These are phyloP conservation scores for Elysia chlorotica DNA, from an alignment of 1,140 invertebrate species.

Conservation along the genomic window DNA sequence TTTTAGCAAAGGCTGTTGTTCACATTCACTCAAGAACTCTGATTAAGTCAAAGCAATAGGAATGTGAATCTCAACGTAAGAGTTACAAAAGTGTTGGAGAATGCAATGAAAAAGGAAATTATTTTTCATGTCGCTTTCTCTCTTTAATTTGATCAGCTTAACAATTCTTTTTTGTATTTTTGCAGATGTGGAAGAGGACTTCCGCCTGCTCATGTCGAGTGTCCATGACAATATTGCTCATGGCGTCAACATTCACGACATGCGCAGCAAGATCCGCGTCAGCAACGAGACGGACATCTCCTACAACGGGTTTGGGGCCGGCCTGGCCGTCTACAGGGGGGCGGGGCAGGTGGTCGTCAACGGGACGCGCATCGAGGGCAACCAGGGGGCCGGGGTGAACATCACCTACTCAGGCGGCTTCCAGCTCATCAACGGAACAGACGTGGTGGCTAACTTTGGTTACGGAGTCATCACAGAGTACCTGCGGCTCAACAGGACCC, in stretches of 20 bases:
- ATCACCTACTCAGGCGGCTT: constrained; percentile 90
- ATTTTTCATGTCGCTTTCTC: not conserved
- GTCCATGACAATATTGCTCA: constrained; percentile 55
- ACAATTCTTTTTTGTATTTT: constrained; percentile 5
- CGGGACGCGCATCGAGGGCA: constrained; percentile 48
- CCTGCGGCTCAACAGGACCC: constrained; percentile 43
- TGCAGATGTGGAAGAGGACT: constrained; percentile 42
- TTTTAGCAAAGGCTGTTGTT: too few relatives aligned
- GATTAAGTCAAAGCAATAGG: too few relatives aligned
- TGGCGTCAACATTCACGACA: constrained; percentile 58
- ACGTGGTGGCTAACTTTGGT: constrained; percentile 66
- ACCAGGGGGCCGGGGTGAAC: constrained; percentile 66
- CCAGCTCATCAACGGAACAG: constrained; percentile 81
- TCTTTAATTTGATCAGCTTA: not conserved
- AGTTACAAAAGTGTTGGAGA: too few relatives aligned
- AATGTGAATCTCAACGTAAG: too few relatives aligned
- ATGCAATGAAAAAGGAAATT: too few relatives aligned
- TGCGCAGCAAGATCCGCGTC: constrained; percentile 51
- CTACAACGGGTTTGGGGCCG: constrained; percentile 57
- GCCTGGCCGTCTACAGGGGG: constrained; percentile 54
- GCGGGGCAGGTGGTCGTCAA: constrained; percentile 57
- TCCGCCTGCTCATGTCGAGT: constrained; percentile 47
- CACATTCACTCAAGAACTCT: too few relatives aligned
- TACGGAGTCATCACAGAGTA: constrained; percentile 56
- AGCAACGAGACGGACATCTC: constrained; percentile 47